Conservation (phyloP, 2,113 vertebrate genomes). For the Chaetodon trifascialis region DNA sequence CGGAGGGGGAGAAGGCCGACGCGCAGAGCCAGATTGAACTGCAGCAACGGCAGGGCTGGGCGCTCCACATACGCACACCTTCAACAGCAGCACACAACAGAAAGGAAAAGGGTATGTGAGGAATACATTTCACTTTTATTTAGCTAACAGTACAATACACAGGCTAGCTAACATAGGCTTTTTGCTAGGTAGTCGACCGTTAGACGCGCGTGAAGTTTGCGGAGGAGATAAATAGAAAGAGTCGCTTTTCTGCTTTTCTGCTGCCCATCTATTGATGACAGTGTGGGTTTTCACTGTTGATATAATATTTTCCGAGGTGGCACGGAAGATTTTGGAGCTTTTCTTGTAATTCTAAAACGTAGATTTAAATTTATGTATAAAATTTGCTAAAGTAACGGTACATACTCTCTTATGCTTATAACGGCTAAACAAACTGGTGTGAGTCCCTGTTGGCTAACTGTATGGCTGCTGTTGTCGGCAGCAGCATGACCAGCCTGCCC, state of each 20-base stretch:
- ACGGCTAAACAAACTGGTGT: constrained; percentile 33
- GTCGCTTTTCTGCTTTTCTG: constrained; percentile 36
- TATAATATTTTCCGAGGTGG: background rate
- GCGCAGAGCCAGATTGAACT: constrained; percentile 42
- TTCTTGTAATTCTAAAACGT: background rate
- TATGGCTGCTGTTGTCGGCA: constrained; percentile 65
- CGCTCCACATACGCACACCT: constrained; percentile 35
- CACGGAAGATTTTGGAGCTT: background rate
- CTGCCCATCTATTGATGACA: constrained; percentile 39
- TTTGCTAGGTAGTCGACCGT: constrained; percentile 8
- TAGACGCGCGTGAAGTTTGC: constrained; percentile 51
- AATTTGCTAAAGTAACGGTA: too few species aligned
- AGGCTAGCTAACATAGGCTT: background rate
- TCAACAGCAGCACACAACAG: constrained; percentile 38
- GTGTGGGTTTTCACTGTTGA: constrained; percentile 7
- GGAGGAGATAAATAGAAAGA: background rate
- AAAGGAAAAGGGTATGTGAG: constrained; percentile 63
- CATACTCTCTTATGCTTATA: background rate
- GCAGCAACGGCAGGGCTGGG: constrained; percentile 71
- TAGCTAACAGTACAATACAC: background rate
- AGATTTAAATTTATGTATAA: background rate
- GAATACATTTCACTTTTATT: constrained; percentile 15
- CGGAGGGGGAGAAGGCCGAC: constrained; percentile 67
- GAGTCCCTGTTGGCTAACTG: constrained; percentile 60
- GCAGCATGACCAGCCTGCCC: constrained; percentile 55